Evolutionary conservation across 2,113 vertebrate genomes (phyloP).

Genomic region (Eurystomus gularis): DNA sequence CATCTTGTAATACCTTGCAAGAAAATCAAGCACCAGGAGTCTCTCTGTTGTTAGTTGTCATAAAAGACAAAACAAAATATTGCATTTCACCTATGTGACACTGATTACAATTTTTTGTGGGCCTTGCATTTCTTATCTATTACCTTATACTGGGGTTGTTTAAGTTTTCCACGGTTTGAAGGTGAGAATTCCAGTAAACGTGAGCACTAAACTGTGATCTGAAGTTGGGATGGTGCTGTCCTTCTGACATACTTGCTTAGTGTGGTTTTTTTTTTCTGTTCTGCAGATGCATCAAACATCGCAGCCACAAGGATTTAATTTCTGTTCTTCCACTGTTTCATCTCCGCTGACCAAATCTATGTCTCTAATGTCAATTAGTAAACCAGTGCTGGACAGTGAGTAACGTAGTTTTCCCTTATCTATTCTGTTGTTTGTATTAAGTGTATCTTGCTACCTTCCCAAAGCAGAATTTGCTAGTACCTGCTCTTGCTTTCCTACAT

Average conservation of each 20-base stretch:
- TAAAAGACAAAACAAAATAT: neutral
- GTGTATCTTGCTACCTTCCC: neutral
- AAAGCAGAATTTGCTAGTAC: neutral
- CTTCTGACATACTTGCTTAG: neutral
- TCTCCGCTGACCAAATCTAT: slow-evolving; percentile 92
- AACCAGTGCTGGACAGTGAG: slow-evolving; percentile 89
- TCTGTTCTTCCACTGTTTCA: slow-evolving; percentile 73
- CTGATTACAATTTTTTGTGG: neutral
- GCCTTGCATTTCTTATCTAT: neutral
- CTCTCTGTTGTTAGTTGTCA: neutral
- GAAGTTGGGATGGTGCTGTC: neutral
- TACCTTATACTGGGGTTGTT: neutral
- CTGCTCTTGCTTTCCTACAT: neutral
- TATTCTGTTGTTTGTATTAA: neutral
- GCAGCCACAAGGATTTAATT: slow-evolving; percentile 73
- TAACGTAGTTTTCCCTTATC: slow-evolving; percentile 23
- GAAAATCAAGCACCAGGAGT: neutral
- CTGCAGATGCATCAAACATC: slow-evolving; percentile 66
- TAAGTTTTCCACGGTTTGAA: neutral
- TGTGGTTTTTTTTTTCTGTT: slow-evolving; percentile 18
- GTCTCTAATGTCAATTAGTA: slow-evolving; percentile 90
- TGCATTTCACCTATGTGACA: neutral
- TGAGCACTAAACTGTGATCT: neutral
- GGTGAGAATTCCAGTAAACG: neutral
- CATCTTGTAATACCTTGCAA: neutral